phyloP scores from a whole-genome alignment of 2,888 invertebrate genomes.

The Tethea ocularis region DNA sequence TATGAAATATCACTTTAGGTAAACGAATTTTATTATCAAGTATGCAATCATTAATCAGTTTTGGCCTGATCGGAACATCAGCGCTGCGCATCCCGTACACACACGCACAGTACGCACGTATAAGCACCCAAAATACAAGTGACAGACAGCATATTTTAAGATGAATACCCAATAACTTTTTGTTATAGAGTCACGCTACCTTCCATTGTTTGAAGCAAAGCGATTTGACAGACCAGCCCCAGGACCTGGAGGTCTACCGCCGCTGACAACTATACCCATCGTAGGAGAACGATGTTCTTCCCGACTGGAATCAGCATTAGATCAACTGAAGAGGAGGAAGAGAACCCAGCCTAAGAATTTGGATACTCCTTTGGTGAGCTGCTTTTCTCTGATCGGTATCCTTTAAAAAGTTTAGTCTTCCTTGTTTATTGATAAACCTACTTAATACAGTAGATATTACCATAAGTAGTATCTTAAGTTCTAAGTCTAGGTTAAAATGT shows the following conservation, averaged over 20 bases:
- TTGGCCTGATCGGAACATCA: too few species aligned
- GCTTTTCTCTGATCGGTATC: too few species aligned
- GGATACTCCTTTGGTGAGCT: slow-evolving; percentile 70
- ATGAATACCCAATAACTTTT: neutral
- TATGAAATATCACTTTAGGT: too few species aligned
- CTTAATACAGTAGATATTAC: neutral
- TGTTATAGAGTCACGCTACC: slow-evolving; percentile 72
- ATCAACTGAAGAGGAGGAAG: slow-evolving; percentile 85
- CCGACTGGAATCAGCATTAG: slow-evolving; percentile 86
- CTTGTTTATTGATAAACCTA: neutral
- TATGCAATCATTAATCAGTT: too few species aligned
- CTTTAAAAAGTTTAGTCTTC: too few species aligned
- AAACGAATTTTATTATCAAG: too few species aligned
- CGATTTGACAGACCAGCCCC: slow-evolving; percentile 64
- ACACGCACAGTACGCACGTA: too few species aligned
- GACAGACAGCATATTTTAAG: too few species aligned
- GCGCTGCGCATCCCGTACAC: too few species aligned
- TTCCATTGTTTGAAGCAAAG: slow-evolving; percentile 73
- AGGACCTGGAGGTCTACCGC: slow-evolving; percentile 60
- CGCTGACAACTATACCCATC: slow-evolving; percentile 65
- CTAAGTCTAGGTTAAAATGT: neutral
- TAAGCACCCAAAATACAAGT: too few species aligned
- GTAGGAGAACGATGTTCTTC: slow-evolving; percentile 85
- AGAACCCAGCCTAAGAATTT: slow-evolving; percentile 78
- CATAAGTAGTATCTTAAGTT: slow-evolving; percentile 29